Percentiles rank a stretch among this genome's conserved stretches.
Evolutionary conservation across 2,888 invertebrate species (phyloP).

Genomic region (Cartodere bifasciata): DNA sequence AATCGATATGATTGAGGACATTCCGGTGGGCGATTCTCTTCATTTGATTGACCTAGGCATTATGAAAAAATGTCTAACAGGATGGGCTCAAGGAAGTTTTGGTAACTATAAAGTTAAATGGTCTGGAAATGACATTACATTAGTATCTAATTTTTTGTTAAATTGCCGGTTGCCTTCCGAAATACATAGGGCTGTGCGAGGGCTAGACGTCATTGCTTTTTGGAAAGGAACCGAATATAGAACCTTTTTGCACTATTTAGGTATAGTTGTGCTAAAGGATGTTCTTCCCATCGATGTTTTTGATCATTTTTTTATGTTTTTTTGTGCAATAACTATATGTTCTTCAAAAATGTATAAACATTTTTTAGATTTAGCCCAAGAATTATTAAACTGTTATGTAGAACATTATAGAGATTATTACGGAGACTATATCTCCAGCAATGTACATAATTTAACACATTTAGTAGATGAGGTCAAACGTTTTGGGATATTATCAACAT

Average conservation of each 20-base stretch:
- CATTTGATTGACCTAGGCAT: conserved; percentile 14
- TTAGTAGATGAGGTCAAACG: conserved; percentile 23
- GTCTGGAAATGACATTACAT: conserved; percentile 12
- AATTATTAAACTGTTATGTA: conserved; percentile 10
- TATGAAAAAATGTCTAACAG: conserved; percentile 13
- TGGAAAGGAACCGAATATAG: conserved; percentile 16
- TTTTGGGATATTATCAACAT: conserved; percentile 23
- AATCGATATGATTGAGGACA: conserved; percentile 15
- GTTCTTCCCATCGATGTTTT: conserved; percentile 11
- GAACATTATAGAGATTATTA: conserved; percentile 20
- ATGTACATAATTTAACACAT: conserved; percentile 28
- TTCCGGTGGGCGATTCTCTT: conserved; percentile 12
- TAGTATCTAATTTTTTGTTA: conserved; percentile 12
- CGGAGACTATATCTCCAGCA: conserved; percentile 25
- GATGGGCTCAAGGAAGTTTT: conserved; percentile 15
- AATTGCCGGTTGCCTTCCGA: conserved; percentile 14
- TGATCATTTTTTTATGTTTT: conserved; percentile 11
- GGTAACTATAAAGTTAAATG: conserved; percentile 15
- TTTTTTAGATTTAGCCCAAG: conserved; percentile 14
- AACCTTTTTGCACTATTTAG: conserved; percentile 14
- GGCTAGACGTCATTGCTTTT: conserved; percentile 10
- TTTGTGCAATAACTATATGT: conserved; percentile 13
- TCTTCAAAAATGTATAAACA: conserved; percentile 11
- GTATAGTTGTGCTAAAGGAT: conserved; percentile 10
- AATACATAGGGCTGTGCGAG: conserved; percentile 14